A percentile compares a stretch with the other conserved stretches of the same genome.
phyloP scores from a whole-genome alignment of 1,140 invertebrate genomes.

The Sipha flava region DNA sequence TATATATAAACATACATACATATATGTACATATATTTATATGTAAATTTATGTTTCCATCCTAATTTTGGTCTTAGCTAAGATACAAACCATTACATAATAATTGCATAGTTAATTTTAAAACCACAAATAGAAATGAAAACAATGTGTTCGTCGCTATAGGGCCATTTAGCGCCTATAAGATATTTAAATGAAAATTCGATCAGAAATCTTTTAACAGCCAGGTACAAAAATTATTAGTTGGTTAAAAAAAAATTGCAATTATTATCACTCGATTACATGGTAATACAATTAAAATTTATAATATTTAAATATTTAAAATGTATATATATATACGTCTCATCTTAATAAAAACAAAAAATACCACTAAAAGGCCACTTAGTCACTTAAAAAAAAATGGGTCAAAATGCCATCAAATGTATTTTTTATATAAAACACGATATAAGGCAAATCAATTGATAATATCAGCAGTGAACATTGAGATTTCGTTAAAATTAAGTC shows the following conservation, averaged over 20 bases:
- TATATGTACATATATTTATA: conserved; percentile 1
- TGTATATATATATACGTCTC: not conserved
- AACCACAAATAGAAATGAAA: conserved; percentile 20
- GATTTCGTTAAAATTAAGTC: conserved; percentile 13
- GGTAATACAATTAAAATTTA: conserved; percentile 17
- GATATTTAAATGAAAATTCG: conserved; percentile 22
- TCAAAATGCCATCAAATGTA: conserved; percentile 17
- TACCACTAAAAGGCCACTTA: conserved; percentile 20
- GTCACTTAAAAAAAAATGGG: conserved; percentile 18
- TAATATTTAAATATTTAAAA: not conserved
- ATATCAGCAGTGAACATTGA: conserved; percentile 24
- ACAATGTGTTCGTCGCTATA: not conserved
- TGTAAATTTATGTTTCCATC: not conserved
- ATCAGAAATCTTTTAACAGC: conserved; percentile 20
- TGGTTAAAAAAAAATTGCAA: conserved; percentile 24
- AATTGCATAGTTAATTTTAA: conserved; percentile 19
- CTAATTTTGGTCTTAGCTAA: conserved; percentile 19
- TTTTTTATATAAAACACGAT: conserved; percentile 10
- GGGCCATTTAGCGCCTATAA: not conserved
- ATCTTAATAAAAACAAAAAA: conserved; percentile 20
- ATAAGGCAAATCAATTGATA: not conserved
- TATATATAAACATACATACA: not conserved
- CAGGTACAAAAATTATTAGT: conserved; percentile 30
- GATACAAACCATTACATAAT: conserved; percentile 21
- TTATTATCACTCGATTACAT: conserved; percentile 24